phyloP scores from a whole-genome alignment of 2,797 vertebrate genomes.

The Trematomus bernacchii region DNA sequence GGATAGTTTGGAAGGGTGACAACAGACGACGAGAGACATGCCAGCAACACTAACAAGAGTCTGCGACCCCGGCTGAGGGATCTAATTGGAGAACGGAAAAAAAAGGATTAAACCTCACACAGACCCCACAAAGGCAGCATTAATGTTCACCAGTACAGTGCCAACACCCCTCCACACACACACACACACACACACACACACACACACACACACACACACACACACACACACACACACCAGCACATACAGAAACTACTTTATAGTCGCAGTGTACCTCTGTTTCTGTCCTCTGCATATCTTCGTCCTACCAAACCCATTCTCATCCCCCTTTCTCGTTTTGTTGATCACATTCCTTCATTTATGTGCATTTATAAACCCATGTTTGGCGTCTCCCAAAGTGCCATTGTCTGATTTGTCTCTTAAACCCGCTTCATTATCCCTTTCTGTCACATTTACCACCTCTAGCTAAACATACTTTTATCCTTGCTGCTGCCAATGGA shows the following conservation, averaged over 20 bases:
- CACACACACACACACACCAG: slow-evolving; percentile 16
- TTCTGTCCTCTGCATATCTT: slow-evolving; percentile 25
- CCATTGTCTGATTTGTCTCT: slow-evolving; percentile 57
- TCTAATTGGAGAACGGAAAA: slow-evolving; percentile 79
- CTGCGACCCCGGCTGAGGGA: slow-evolving; percentile 65
- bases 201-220: slow-evolving; percentile 21
- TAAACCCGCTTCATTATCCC: slow-evolving; percentile 44
- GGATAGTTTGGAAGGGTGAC: slow-evolving; percentile 68
- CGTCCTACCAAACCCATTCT: slow-evolving; percentile 39
- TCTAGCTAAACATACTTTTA: slow-evolving; percentile 24
- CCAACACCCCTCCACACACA: slow-evolving; percentile 52
- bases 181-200: slow-evolving; percentile 27
- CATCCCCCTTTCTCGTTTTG: slow-evolving; percentile 18
- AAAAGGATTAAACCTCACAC: slow-evolving; percentile 72
- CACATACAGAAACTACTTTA: slow-evolving; percentile 47
- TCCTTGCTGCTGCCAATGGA: slow-evolving; percentile 41
- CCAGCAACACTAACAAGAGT: slow-evolving; percentile 62
- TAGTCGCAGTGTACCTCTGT: slow-evolving; percentile 53
- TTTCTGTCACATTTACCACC: slow-evolving; percentile 51
- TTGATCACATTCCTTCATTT: slow-evolving; percentile 65
- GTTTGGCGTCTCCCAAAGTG: slow-evolving; percentile 35
- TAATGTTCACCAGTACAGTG: slow-evolving; percentile 73
- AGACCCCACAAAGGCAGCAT: slow-evolving; percentile 78
- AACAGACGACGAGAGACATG: slow-evolving; percentile 55
- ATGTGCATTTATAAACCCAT: slow-evolving; percentile 58